Conservation (phyloP, 2,888 invertebrate species). For the Tipula unca region DNA sequence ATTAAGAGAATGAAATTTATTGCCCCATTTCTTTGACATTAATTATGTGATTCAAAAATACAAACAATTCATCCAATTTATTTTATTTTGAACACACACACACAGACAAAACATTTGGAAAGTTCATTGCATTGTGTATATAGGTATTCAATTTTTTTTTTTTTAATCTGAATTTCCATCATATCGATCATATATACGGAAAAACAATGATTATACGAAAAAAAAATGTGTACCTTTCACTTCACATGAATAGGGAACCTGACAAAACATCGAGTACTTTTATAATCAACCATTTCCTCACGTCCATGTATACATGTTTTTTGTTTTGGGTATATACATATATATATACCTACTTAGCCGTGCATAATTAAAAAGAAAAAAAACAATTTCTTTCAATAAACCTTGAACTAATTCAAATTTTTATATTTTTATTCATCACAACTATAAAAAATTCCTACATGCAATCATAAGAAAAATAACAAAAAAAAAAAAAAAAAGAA, state of each 20-base stretch:
- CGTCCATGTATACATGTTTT: not conserved
- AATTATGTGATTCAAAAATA: not conserved
- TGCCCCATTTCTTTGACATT: not conserved
- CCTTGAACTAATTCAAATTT: slow-evolving; percentile 14
- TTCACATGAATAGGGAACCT: not conserved
- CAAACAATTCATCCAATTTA: not conserved
- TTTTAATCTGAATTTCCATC: not conserved
- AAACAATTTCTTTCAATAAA: not conserved
- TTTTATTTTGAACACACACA: not conserved
- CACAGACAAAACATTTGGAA: not conserved
- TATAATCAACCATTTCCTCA: not conserved
- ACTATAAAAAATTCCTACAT: not conserved
- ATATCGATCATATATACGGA: not conserved
- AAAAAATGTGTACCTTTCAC: not conserved
- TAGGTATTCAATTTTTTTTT: not conserved
- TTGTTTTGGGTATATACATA: not conserved
- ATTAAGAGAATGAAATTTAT: not conserved
- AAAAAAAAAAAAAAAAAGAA: not conserved
- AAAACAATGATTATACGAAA: not conserved
- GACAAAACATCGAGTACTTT: not conserved
- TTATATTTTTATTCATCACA: not conserved
- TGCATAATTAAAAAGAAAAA: not conserved
- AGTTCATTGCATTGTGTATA: not conserved
- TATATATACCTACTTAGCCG: not conserved
- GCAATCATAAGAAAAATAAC: not conserved